phyloP scores from a whole-genome alignment of 2,888 invertebrate species.

The Digitonthophagus gazella region DNA sequence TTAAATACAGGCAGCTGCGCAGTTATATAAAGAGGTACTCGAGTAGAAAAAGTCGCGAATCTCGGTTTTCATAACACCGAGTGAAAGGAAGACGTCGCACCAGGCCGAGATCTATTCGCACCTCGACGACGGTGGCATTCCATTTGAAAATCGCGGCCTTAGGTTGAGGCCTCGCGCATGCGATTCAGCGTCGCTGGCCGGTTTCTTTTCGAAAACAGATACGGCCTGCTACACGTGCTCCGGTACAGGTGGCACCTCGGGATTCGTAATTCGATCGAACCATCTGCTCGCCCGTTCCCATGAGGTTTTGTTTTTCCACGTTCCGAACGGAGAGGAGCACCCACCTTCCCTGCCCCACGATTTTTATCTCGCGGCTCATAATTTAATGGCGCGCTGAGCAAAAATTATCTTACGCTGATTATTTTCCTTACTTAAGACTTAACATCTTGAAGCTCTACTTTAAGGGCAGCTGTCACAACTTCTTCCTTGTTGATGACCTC shows the following conservation, averaged over 20 bases:
- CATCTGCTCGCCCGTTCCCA: conserved; percentile 13
- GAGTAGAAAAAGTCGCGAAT: background rate
- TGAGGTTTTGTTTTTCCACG: conserved; percentile 11
- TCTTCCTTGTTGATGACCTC: too few relatives aligned
- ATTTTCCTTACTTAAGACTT: background rate
- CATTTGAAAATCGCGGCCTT: background rate
- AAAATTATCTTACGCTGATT: background rate
- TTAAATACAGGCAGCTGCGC: background rate
- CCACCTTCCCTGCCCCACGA: background rate
- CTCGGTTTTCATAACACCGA: background rate
- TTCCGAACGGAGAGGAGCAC: background rate
- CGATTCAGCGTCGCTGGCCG: background rate
- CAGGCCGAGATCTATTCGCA: background rate
- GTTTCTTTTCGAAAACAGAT: background rate
- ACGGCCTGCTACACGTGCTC: conserved; percentile 4
- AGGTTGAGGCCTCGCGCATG: background rate
- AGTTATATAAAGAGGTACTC: background rate
- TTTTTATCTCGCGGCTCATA: background rate
- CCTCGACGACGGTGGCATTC: background rate
- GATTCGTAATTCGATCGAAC: conserved; percentile 14
- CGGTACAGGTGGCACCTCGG: conserved; percentile 13
- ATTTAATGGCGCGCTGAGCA: background rate
- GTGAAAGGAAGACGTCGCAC: background rate
- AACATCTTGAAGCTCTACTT: background rate
- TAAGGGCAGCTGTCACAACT: background rate